Conservation (phyloP, 1,140 invertebrate genomes). For the Meloidogyne exigua region DNA sequence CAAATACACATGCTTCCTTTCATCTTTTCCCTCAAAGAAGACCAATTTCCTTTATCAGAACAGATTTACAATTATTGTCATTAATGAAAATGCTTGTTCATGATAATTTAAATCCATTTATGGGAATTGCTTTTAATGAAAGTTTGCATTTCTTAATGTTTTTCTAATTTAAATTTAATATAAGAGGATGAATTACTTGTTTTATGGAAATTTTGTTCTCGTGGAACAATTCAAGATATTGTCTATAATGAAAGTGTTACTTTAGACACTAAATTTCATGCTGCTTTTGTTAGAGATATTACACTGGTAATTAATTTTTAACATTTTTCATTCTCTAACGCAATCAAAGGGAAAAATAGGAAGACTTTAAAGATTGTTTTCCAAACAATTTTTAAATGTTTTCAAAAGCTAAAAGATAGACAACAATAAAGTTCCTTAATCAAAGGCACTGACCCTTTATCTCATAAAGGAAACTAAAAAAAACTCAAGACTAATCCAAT, state of each 20-base stretch:
- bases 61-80: conserved; percentile 52
- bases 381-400: too few species aligned
- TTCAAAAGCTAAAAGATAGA: too few species aligned
- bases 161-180: background rate
- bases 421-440: too few species aligned
- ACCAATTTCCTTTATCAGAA: conserved; percentile 54
- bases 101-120: conserved; percentile 61
- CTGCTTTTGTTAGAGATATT: conserved; percentile 61
- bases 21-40: conserved; percentile 59
- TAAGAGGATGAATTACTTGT: conserved; percentile 56
- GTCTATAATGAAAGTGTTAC: conserved; percentile 60
- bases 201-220: conserved; percentile 62
- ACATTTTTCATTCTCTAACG: too few species aligned
- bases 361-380: too few species aligned
- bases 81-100: conserved; percentile 51
- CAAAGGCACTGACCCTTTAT: too few species aligned
- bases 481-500: too few species aligned
- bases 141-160: conserved; percentile 16
- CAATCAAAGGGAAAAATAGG: too few species aligned
- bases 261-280: conserved; percentile 59
- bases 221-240: conserved; percentile 61
- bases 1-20: conserved; percentile 61
- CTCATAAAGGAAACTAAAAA: too few species aligned
- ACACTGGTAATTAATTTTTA: conserved; percentile 40
- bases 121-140: conserved; percentile 62